Evolutionary conservation across 2,113 vertebrate genomes (phyloP).

Genomic region (Ammospiza caudacuta): DNA sequence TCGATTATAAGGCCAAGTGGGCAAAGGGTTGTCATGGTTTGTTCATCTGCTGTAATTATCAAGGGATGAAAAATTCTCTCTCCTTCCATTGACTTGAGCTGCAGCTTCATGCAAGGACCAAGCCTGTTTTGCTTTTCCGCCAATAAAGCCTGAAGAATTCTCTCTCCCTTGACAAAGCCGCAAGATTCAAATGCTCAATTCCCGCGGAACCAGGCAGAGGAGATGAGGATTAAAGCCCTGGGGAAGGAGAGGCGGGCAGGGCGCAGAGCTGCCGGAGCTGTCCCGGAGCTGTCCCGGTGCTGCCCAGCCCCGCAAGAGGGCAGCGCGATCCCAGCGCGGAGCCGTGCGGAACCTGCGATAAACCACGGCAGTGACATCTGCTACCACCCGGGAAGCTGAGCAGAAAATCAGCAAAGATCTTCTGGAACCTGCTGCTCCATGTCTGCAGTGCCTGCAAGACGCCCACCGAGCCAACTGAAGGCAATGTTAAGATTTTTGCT

Average conservation of each 20-base stretch:
- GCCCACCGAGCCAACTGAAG: not conserved
- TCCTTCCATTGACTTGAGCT: not conserved
- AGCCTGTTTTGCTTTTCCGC: not conserved
- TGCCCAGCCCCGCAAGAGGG: slow-evolving; percentile 68
- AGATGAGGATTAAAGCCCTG: rapidly evolving
- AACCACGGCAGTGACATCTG: not conserved
- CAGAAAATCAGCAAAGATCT: not conserved
- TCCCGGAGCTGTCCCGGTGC: not conserved
- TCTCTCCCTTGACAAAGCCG: not conserved
- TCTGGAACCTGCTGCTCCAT: not conserved
- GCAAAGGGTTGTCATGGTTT: not conserved
- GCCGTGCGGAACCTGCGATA: rapidly evolving
- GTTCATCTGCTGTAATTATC: not conserved
- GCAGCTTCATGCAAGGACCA: not conserved
- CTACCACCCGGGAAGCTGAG: not conserved
- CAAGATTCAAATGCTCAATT: not conserved
- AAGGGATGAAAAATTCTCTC: not conserved
- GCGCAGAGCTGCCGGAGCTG: not conserved
- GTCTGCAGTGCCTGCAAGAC: not conserved
- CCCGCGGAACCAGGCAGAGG: not conserved
- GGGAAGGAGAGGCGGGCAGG: not conserved
- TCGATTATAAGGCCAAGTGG: not conserved
- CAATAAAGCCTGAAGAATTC: not conserved
- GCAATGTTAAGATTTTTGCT: not conserved
- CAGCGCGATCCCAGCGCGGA: slow-evolving; percentile 24